Conservation (phyloP, 2,888 invertebrate species). For the Cephus runcator region DNA sequence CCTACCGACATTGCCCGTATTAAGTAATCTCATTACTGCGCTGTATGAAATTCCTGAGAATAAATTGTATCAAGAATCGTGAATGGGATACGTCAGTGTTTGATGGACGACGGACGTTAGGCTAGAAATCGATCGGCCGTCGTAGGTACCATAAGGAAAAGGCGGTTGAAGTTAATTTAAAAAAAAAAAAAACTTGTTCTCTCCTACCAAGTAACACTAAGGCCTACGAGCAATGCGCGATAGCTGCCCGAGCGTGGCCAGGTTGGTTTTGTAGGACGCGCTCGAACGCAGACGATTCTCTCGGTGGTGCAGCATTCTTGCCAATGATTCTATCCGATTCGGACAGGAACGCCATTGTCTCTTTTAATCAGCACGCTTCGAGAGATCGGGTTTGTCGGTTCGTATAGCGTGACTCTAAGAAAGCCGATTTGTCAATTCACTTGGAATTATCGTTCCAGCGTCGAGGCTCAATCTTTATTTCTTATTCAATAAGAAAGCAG, state of each 20-base stretch:
- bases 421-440: background rate
- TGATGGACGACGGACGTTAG: background rate
- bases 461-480: background rate
- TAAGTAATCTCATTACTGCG: background rate
- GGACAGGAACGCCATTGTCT: background rate
- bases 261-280: background rate
- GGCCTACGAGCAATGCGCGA: background rate
- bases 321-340: background rate
- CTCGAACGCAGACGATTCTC: background rate
- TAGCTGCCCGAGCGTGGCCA: background rate
- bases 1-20: slow-evolving; percentile 13
- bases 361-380: background rate
- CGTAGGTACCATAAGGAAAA: background rate
- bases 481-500: background rate
- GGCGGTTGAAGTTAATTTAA: background rate
- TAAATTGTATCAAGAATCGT: background rate
- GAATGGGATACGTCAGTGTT: background rate
- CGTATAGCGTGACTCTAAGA: background rate
- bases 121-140: background rate
- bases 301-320: background rate
- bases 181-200: background rate
- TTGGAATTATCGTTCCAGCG: background rate
- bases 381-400: background rate
- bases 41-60: background rate
- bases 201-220: background rate